phyloP scores from a whole-genome alignment of 2,113 vertebrate species.

The Anas platyrhynchos region DNA sequence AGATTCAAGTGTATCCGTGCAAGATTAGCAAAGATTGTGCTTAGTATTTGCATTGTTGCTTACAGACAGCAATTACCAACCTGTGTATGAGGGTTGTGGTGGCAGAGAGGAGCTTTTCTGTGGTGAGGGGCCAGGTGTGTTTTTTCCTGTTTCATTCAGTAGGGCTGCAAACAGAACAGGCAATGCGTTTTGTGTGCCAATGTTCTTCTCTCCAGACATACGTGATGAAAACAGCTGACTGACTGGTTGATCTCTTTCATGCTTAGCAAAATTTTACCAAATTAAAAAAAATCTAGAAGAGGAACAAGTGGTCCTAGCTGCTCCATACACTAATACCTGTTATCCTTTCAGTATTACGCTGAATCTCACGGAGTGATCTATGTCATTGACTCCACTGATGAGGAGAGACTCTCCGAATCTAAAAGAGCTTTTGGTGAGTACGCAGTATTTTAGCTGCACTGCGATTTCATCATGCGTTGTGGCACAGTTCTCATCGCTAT shows the following conservation, averaged over 20 bases:
- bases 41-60: background rate
- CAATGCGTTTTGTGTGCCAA: background rate
- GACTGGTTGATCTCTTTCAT: background rate
- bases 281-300: background rate
- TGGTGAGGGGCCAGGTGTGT: background rate
- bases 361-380: conserved; percentile 97
- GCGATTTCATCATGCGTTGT: background rate
- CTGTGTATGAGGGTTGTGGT: background rate
- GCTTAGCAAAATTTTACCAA: background rate
- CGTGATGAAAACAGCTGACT: background rate
- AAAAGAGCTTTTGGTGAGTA: conserved; percentile 92
- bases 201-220: background rate
- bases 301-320: accelerated
- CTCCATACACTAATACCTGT: background rate
- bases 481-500: background rate
- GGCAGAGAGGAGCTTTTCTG: background rate
- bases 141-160: background rate
- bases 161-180: background rate
- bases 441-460: background rate
- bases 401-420: conserved; percentile 91
- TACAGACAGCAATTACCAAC: background rate
- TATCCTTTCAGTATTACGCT: conserved; percentile 88
- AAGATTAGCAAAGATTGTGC: background rate
- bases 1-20: background rate
- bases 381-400: conserved; percentile 96